These are phyloP conservation scores for Halocaridina rubra DNA, from an alignment of 2,888 invertebrate species.

Conservation along the genomic window DNA sequence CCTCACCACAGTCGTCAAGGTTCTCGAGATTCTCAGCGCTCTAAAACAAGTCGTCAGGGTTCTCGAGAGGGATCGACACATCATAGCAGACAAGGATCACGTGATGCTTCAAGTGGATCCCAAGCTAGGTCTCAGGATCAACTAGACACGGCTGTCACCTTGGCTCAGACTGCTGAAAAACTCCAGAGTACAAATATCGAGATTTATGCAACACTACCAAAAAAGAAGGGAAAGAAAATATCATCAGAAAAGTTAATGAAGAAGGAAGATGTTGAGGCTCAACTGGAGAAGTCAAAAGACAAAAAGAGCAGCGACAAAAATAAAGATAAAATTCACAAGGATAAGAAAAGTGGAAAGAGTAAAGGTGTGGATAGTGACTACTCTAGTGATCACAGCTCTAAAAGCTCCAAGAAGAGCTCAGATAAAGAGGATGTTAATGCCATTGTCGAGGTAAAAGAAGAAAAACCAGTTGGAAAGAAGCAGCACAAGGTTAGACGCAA, in stretches of 20 bases:
- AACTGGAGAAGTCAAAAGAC: constrained; percentile 76
- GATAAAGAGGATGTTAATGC: constrained; percentile 58
- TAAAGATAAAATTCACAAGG: constrained; percentile 68
- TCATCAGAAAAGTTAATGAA: constrained; percentile 68
- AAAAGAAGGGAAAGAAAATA: constrained; percentile 77
- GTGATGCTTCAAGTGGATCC: constrained; percentile 68
- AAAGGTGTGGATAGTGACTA: constrained; percentile 64
- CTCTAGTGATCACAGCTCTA: constrained; percentile 64
- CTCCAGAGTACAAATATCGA: constrained; percentile 75
- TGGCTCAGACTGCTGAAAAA: constrained; percentile 62
- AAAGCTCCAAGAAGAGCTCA: constrained; percentile 40
- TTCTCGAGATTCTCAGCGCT: constrained; percentile 62
- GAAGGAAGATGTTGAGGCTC: constrained; percentile 77
- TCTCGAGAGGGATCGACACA: constrained; percentile 69
- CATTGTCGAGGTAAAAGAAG: constrained; percentile 60
- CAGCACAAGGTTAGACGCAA: constrained; percentile 91
- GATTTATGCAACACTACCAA: constrained; percentile 90
- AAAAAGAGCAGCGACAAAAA: constrained; percentile 78
- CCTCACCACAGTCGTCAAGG: constrained; percentile 62
- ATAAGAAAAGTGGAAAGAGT: constrained; percentile 51
- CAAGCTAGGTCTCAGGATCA: constrained; percentile 42
- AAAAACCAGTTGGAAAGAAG: constrained; percentile 75
- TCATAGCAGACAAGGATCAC: constrained; percentile 76
- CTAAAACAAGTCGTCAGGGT: constrained; percentile 58
- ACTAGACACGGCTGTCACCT: constrained; percentile 54